Conservation (phyloP, 2,797 vertebrate genomes). For the Mus spretus region DNA sequence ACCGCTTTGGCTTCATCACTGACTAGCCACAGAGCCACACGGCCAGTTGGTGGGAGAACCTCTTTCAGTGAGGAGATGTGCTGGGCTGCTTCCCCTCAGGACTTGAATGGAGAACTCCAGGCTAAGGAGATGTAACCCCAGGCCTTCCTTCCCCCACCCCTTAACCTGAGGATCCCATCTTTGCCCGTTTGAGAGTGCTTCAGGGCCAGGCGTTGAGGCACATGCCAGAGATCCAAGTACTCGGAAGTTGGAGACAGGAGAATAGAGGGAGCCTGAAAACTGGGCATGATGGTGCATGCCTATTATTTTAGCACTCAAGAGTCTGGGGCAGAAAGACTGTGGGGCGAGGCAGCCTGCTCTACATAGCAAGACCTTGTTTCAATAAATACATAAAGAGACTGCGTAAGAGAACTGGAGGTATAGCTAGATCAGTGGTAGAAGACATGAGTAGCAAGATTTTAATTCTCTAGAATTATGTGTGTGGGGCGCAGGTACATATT, state of each 20-base stretch:
- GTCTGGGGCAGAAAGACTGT: not conserved
- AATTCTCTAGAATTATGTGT: not conserved
- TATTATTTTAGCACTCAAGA: not conserved
- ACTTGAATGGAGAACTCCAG: not conserved
- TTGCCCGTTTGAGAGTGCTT: not conserved
- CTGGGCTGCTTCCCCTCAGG: not conserved
- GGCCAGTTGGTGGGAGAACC: not conserved
- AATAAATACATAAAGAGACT: not conserved
- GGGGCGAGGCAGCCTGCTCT: not conserved
- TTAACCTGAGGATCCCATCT: not conserved
- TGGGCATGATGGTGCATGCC: not conserved
- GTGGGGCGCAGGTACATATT: not conserved
- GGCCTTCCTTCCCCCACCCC: not conserved
- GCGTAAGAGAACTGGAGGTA: not conserved
- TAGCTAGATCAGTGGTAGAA: not conserved
- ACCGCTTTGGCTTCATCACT: not conserved
- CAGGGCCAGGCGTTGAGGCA: not conserved
- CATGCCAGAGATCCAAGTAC: not conserved
- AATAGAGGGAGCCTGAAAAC: no score
- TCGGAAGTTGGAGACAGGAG: not conserved
- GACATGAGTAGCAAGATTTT: conserved; percentile 12
- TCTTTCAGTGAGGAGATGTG: not conserved
- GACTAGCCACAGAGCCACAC: not conserved
- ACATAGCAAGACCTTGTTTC: not conserved
- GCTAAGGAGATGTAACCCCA: not conserved